A percentile compares a stretch with the other conserved stretches of the same genome.
Conservation (phyloP, 2,113 vertebrate genomes). For the Brachionichthys hirsutus region DNA sequence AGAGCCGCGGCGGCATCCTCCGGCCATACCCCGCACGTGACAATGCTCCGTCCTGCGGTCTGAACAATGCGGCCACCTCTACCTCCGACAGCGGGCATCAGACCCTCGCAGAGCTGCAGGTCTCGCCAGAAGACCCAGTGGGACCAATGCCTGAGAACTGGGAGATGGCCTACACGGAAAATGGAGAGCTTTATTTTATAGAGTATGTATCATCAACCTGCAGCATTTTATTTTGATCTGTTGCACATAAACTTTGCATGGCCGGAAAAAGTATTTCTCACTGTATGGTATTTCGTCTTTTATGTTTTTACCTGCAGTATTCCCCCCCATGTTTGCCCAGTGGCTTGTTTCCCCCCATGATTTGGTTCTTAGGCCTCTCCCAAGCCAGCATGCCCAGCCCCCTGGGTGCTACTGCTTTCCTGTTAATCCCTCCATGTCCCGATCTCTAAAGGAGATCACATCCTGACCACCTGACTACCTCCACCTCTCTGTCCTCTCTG, state of each 20-base stretch:
- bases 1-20: conserved; percentile 76
- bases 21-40: conserved; percentile 77
- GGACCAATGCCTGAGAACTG: conserved; percentile 97
- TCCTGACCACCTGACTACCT: conserved; percentile 72
- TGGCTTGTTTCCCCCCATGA: conserved; percentile 56
- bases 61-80: conserved; percentile 83
- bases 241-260: conserved; percentile 8
- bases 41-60: conserved; percentile 74
- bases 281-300: conserved; percentile 23
- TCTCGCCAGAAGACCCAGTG: conserved; percentile 88
- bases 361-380: conserved; percentile 62
- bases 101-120: conserved; percentile 90
- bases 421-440: conserved; percentile 72
- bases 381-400: conserved; percentile 55
- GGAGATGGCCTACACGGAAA: conserved; percentile 99
- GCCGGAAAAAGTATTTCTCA: conserved; percentile 29
- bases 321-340: conserved; percentile 55
- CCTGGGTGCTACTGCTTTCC: conserved; percentile 60
- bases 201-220: conserved; percentile 81
- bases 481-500: conserved; percentile 68
- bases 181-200: conserved; percentile 99
- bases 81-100: conserved; percentile 91
- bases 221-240: background rate
- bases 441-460: conserved; percentile 75
- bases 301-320: conserved; percentile 57